These are phyloP conservation scores for Crocallis elinguaria DNA, from an alignment of 2,888 invertebrate genomes.

Conservation along the genomic window DNA sequence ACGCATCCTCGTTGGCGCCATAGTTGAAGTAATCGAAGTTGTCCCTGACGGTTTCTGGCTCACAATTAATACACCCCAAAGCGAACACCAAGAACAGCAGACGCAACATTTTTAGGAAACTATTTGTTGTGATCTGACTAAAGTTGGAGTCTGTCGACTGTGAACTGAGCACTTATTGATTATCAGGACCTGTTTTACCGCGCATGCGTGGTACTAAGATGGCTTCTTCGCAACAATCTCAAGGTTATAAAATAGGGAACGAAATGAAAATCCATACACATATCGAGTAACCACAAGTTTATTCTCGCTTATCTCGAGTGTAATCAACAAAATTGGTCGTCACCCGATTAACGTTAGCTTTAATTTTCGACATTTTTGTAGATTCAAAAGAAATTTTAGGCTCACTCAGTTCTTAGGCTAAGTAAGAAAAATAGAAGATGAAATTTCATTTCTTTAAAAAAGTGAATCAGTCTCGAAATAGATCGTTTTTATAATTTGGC, in stretches of 20 bases:
- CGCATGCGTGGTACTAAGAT: conserved; percentile 68
- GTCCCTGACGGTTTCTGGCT: conserved; percentile 77
- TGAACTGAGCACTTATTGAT: conserved; percentile 68
- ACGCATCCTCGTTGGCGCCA: conserved; percentile 69
- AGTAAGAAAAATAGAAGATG: conserved; percentile 76
- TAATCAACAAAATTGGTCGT: conserved; percentile 56
- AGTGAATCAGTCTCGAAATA: conserved; percentile 77
- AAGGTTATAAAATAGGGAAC: conserved; percentile 58
- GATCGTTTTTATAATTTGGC: conserved; percentile 69
- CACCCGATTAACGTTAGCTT: conserved; percentile 32
- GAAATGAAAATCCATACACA: conserved; percentile 53
- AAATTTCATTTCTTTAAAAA: conserved; percentile 73
- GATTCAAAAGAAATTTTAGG: conserved; percentile 40
- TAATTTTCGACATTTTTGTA: conserved; percentile 32
- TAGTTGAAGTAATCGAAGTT: conserved; percentile 79
- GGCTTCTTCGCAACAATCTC: conserved; percentile 48
- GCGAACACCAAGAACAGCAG: conserved; percentile 53
- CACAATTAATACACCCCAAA: conserved; percentile 60
- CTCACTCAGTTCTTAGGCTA: conserved; percentile 29
- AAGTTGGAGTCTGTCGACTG: conserved; percentile 53
- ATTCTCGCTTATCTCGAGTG: conserved; percentile 38
- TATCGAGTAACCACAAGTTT: conserved; percentile 19
- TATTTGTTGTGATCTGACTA: conserved; percentile 63
- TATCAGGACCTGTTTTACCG: conserved; percentile 46
- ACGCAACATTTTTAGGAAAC: conserved; percentile 59